phyloP scores from a whole-genome alignment of 2,797 vertebrate genomes.

The Acropternis orthonyx region DNA sequence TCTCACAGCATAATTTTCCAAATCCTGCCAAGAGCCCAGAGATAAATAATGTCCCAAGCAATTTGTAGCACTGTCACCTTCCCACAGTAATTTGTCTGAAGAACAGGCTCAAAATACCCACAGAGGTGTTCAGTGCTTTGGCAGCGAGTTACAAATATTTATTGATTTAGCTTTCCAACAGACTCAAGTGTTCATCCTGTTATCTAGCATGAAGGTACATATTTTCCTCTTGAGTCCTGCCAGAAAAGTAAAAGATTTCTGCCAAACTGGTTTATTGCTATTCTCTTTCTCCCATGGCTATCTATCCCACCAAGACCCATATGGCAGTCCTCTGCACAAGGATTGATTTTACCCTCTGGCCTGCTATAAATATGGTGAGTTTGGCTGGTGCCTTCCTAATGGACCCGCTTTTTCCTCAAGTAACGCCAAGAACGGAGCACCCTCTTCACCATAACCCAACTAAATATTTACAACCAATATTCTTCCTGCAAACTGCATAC shows the following conservation, averaged over 20 bases:
- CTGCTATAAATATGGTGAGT: fast-evolving
- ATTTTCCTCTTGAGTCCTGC: neutral
- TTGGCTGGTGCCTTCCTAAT: neutral
- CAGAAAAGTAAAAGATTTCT: constrained; percentile 7
- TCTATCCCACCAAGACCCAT: neutral
- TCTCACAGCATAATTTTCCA: neutral
- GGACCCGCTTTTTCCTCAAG: neutral
- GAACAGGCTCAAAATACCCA: neutral
- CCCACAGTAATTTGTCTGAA: neutral
- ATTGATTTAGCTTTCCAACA: constrained; percentile 3
- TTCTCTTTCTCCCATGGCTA: neutral
- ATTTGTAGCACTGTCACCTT: neutral
- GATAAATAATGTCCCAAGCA: neutral
- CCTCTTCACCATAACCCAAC: neutral
- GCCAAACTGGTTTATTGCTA: neutral
- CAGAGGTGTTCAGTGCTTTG: neutral
- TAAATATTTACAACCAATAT: neutral
- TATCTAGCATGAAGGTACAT: neutral
- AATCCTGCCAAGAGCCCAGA: neutral
- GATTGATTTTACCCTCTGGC: neutral
- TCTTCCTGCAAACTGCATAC: neutral
- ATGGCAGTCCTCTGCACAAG: neutral
- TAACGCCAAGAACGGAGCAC: fast-evolving
- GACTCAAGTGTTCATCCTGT: neutral
- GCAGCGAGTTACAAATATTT: neutral